Evolutionary conservation across 2,797 vertebrate genomes (phyloP).

Genomic region (Pangasius mekongensis): DNA sequence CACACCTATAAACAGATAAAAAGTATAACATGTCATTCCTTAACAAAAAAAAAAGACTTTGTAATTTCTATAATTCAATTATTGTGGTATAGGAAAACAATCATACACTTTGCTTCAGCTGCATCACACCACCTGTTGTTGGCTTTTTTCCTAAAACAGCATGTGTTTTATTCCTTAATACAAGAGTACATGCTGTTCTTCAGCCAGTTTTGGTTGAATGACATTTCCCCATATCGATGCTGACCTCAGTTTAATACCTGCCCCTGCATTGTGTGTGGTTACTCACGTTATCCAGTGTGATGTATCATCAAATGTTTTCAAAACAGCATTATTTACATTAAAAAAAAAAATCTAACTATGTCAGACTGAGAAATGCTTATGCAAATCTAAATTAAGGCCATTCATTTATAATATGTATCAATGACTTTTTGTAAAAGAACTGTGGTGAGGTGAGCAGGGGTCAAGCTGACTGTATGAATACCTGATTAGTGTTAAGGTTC

Average conservation of each 20-base stretch:
- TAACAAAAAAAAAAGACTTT: neutral
- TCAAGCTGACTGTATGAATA: slow-evolving; percentile 55
- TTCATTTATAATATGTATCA: neutral
- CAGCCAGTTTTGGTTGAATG: neutral
- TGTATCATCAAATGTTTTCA: neutral
- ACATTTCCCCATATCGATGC: neutral
- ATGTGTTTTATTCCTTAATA: neutral
- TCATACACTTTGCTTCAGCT: neutral
- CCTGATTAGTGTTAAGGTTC: slow-evolving; percentile 82
- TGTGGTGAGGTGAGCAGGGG: neutral
- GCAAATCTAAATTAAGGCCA: too few relatives aligned
- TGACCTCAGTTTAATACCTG: neutral
- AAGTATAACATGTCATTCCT: neutral
- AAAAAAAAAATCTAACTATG: neutral
- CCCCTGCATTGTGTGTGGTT: neutral
- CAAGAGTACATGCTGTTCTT: neutral
- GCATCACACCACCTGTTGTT: neutral
- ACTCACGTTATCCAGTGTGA: neutral
- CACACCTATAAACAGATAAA: neutral
- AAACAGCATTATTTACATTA: neutral
- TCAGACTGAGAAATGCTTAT: neutral
- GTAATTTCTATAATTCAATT: neutral
- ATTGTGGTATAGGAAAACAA: neutral
- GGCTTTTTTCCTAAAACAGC: neutral
- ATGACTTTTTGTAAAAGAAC: neutral